Conservation (phyloP, 2,113 vertebrate genomes). For the Dasyurus viverrinus region DNA sequence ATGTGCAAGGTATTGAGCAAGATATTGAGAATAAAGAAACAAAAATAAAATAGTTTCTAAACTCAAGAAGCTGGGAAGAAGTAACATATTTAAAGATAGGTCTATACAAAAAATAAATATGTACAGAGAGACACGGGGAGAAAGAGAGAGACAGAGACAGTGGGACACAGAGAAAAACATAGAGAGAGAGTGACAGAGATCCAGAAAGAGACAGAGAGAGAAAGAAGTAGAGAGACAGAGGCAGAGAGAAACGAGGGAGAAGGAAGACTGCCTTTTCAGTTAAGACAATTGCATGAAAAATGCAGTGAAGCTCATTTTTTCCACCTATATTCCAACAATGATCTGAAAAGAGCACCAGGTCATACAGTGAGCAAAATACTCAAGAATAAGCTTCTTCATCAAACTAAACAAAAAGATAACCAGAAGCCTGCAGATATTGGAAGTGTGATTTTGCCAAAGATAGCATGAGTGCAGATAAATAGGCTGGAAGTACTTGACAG, state of each 20-base stretch:
- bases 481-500: not conserved
- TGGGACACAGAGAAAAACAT: no score
- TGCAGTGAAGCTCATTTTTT: not conserved
- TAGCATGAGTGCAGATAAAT: not conserved
- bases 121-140: no score
- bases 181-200: no score
- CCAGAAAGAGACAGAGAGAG: no score
- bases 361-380: not conserved
- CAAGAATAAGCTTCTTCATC: not conserved
- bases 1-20: not conserved
- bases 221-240: no score
- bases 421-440: not conserved
- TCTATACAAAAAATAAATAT: not conserved
- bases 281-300: not conserved
- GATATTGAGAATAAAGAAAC: not conserved
- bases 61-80: not conserved
- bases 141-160: no score
- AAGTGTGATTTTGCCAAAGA: not conserved
- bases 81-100: not conserved
- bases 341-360: not conserved
- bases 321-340: not conserved
- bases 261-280: not conserved
- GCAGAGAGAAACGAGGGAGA: no score
- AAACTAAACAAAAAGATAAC: not conserved
- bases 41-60: not conserved